These are phyloP conservation scores for Megaceryle alcyon DNA, from an alignment of 2,797 vertebrate genomes.

Conservation along the genomic window DNA sequence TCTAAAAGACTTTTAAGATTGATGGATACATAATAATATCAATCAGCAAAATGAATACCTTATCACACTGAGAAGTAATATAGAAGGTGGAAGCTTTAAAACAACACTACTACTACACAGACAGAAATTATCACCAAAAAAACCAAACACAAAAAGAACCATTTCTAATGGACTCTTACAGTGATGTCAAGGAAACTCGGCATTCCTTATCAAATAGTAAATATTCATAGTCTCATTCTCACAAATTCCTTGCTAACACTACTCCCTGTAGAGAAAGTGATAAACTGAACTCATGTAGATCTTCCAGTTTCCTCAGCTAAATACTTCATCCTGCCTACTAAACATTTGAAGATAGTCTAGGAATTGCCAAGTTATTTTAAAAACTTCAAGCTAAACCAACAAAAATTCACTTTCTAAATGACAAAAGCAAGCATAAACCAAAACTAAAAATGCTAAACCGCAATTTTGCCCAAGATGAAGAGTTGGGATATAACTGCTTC, in stretches of 20 bases:
- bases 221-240: slow-evolving; percentile 23
- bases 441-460: not conserved
- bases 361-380: not conserved
- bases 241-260: not conserved
- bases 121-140: not conserved
- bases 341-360: not conserved
- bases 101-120: not conserved
- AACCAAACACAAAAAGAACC: not conserved
- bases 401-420: not conserved
- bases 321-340: not conserved
- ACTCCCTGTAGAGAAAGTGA: not conserved
- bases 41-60: slow-evolving; percentile 51
- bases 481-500: not conserved
- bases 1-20: not conserved
- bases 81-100: not conserved
- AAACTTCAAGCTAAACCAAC: not conserved
- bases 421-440: not conserved
- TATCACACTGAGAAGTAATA: slow-evolving; percentile 21
- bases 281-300: slow-evolving; percentile 6
- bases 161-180: slow-evolving; percentile 58
- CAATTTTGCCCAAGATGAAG: not conserved
- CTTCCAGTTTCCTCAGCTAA: not conserved
- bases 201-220: slow-evolving; percentile 62
- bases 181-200: slow-evolving; percentile 48
- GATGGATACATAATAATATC: not conserved